phyloP scores from a whole-genome alignment of 2,797 vertebrate genomes.

The Sebastes matsubarae region DNA sequence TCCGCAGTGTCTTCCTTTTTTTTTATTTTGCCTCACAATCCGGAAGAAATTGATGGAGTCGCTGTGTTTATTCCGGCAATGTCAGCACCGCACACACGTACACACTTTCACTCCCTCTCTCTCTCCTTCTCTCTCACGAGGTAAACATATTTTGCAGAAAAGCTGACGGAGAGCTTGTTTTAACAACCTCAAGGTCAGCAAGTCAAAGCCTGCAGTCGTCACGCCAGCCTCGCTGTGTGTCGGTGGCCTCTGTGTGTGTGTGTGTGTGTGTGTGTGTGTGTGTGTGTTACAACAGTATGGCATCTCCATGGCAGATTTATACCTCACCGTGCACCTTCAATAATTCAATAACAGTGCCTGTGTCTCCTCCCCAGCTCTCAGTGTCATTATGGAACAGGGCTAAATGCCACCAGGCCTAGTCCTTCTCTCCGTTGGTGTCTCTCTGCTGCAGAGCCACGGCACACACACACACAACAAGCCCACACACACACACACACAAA shows the following conservation, averaged over 20 bases:
- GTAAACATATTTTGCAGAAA: slow-evolving; percentile 84
- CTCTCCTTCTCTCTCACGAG: slow-evolving; percentile 57
- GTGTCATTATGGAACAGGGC: slow-evolving; percentile 76
- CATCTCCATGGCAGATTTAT: slow-evolving; percentile 78
- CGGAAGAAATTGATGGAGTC: slow-evolving; percentile 76
- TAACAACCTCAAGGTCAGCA: slow-evolving; percentile 84
- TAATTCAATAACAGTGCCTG: slow-evolving; percentile 79
- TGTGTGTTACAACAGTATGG: slow-evolving; percentile 59
- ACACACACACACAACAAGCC: slow-evolving; percentile 7
- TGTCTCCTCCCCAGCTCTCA: slow-evolving; percentile 73
- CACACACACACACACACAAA: slow-evolving; percentile 23
- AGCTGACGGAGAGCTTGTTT: slow-evolving; percentile 84
- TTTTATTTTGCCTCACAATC: slow-evolving; percentile 68
- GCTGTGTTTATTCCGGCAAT: slow-evolving; percentile 72
- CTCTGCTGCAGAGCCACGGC: slow-evolving; percentile 40
- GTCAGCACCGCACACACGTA: slow-evolving; percentile 66
- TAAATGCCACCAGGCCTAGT: slow-evolving; percentile 77
- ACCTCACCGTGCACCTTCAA: slow-evolving; percentile 77
- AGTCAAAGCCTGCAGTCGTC: slow-evolving; percentile 79
- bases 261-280: slow-evolving; percentile 41
- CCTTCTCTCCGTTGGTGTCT: slow-evolving; percentile 60
- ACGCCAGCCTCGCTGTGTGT: slow-evolving; percentile 65
- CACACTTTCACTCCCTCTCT: slow-evolving; percentile 34
- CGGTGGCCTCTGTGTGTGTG: slow-evolving; percentile 42
- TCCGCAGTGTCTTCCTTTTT: slow-evolving; percentile 51